Evolutionary conservation across 2,113 vertebrate genomes (phyloP).

Genomic region (Micronycteris hirsuta): DNA sequence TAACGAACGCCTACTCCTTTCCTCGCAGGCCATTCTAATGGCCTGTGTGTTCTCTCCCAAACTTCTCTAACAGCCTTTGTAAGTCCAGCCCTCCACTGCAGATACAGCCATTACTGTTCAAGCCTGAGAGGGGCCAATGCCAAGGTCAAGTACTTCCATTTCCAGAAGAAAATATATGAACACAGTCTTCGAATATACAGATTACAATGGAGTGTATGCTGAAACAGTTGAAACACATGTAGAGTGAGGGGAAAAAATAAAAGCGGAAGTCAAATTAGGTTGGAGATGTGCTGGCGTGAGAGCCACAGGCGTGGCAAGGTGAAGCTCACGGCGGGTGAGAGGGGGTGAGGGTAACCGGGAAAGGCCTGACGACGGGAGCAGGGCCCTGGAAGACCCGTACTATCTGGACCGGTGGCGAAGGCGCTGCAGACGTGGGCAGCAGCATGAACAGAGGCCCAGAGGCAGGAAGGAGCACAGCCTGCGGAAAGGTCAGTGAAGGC

Average conservation of each 20-base stretch:
- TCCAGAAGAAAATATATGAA: background rate
- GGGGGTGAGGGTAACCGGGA: background rate
- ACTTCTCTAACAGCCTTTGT: background rate
- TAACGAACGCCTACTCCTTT: background rate
- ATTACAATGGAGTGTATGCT: background rate
- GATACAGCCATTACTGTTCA: background rate
- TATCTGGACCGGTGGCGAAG: background rate
- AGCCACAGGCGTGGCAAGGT: fast-evolving
- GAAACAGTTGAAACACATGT: background rate
- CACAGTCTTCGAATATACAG: background rate
- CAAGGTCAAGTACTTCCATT: background rate
- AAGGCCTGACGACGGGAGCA: background rate
- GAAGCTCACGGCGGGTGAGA: background rate
- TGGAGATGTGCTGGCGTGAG: background rate
- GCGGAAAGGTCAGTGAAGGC: background rate
- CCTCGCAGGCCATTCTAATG: background rate
- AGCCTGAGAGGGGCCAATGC: background rate
- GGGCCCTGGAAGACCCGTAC: background rate
- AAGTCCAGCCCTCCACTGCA: background rate
- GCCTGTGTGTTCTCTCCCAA: background rate
- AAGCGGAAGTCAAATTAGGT: background rate
- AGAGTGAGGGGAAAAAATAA: background rate
- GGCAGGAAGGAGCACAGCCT: background rate
- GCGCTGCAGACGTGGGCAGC: background rate
- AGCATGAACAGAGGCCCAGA: slow-evolving; percentile 39